These are phyloP conservation scores for Mesodorylaimus sp. DNA, from an alignment of 2,888 invertebrate species.

Conservation along the genomic window DNA sequence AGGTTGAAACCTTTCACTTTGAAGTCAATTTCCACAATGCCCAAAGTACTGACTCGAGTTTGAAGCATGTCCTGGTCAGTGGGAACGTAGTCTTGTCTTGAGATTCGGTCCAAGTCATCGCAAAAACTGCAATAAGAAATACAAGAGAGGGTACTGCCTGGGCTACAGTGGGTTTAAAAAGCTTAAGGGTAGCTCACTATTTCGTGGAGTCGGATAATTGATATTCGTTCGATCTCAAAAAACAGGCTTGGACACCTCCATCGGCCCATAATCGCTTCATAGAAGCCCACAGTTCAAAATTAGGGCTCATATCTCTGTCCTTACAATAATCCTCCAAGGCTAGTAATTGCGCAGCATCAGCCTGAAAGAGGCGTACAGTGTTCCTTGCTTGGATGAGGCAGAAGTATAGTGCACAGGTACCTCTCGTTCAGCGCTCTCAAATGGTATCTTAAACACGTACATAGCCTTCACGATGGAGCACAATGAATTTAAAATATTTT, in stretches of 20 bases:
- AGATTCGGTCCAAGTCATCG: constrained; percentile 92
- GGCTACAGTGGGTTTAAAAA: not conserved
- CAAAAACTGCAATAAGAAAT: constrained; percentile 61
- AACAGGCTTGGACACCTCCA: constrained; percentile 88
- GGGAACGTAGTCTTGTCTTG: constrained; percentile 82
- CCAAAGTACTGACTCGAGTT: constrained; percentile 95
- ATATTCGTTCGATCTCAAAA: constrained; percentile 92
- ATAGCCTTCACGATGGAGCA: constrained; percentile 97
- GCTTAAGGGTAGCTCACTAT: constrained; percentile 87
- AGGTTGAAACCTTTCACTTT: constrained; percentile 98
- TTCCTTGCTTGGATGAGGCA: too few species aligned
- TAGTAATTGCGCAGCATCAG: not conserved
- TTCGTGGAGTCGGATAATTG: constrained; percentile 98
- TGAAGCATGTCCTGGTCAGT: constrained; percentile 96
- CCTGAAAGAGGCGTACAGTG: too few species aligned
- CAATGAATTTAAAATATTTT: constrained; percentile 99
- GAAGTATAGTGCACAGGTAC: not conserved
- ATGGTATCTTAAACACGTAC: constrained; percentile 87
- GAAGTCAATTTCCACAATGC: constrained; percentile 98
- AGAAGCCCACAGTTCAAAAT: constrained; percentile 11
- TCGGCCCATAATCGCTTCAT: constrained; percentile 7
- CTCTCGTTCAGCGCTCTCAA: constrained; percentile 65
- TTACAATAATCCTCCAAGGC: not conserved
- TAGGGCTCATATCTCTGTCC: not conserved
- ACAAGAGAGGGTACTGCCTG: not conserved